Percentiles rank a stretch among this genome's conserved stretches.
phyloP scores from a whole-genome alignment of 2,888 invertebrate genomes.

The Philhelius pedissequus region DNA sequence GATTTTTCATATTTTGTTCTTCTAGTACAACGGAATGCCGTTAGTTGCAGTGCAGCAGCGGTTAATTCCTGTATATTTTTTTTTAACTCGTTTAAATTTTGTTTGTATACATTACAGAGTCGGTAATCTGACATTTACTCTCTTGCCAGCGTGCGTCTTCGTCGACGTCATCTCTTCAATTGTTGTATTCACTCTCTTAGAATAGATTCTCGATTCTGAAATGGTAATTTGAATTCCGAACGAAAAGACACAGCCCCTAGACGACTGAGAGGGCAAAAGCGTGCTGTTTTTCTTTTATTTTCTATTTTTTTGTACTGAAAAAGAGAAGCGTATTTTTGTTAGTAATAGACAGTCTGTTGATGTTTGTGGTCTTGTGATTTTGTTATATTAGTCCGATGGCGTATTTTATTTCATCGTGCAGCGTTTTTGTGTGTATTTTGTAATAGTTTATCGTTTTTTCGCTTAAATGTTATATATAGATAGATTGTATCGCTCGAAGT shows the following conservation, averaged over 20 bases:
- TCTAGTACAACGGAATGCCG: constrained; percentile 31
- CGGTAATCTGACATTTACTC: constrained; percentile 27
- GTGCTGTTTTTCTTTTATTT: background rate
- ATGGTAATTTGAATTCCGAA: background rate
- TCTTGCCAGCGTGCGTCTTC: too few relatives aligned
- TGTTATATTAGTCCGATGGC: constrained; percentile 59
- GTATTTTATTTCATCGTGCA: constrained; percentile 42
- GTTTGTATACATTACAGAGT: constrained; percentile 50
- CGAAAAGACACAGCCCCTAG: background rate
- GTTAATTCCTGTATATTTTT: background rate
- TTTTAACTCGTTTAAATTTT: background rate
- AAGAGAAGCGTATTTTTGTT: constrained; percentile 43
- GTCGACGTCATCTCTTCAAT: background rate
- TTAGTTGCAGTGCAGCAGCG: constrained; percentile 28
- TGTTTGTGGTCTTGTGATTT: constrained; percentile 65
- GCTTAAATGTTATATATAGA: background rate
- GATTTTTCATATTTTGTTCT: constrained; percentile 51
- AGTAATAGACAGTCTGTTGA: constrained; percentile 68
- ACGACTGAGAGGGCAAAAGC: background rate
- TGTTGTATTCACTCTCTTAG: constrained; percentile 10
- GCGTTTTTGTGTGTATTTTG: constrained; percentile 37
- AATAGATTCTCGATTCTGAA: background rate
- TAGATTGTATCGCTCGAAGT: background rate
- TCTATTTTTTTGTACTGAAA: background rate
- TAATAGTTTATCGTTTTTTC: background rate